Percentiles rank a stretch among this genome's conserved stretches.
phyloP scores from a whole-genome alignment of 2,113 vertebrate genomes.

The Cervus canadensis region DNA sequence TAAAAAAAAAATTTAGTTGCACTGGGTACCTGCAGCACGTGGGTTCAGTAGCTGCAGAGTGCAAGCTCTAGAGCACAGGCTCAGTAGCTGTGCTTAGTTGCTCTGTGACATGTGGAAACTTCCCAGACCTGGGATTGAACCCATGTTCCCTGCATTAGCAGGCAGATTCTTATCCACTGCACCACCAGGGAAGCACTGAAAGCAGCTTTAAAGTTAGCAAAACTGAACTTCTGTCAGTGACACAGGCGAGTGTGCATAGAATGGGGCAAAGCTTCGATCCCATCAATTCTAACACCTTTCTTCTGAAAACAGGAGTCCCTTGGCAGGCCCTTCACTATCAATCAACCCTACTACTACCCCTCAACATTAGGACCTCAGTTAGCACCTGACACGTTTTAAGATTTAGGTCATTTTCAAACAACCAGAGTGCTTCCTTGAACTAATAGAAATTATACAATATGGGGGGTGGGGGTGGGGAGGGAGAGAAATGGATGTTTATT shows the following conservation, averaged over 20 bases:
- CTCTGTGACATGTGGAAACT: background rate
- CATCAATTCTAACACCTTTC: background rate
- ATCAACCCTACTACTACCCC: background rate
- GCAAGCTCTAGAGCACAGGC: background rate
- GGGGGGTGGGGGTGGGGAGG: background rate
- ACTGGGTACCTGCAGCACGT: background rate
- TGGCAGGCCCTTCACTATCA: background rate
- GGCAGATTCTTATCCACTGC: background rate
- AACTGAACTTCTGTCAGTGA: background rate
- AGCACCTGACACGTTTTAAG: slow-evolving; percentile 14
- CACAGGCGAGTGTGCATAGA: background rate
- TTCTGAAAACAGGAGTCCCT: background rate
- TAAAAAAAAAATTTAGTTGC: background rate
- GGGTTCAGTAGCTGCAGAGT: background rate
- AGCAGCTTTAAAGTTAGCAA: slow-evolving; percentile 18
- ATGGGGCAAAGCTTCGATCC: background rate
- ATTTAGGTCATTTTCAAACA: slow-evolving; percentile 4
- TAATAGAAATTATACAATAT: background rate
- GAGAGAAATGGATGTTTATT: background rate
- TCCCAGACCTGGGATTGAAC: background rate
- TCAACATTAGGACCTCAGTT: background rate
- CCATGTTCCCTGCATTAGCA: background rate
- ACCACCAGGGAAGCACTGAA: background rate
- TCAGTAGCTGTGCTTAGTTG: background rate
- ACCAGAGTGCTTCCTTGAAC: background rate